Base-by-base conservation (phyloP, 1,140 invertebrate genomes). In the Sitophilus oryzae region DNA sequence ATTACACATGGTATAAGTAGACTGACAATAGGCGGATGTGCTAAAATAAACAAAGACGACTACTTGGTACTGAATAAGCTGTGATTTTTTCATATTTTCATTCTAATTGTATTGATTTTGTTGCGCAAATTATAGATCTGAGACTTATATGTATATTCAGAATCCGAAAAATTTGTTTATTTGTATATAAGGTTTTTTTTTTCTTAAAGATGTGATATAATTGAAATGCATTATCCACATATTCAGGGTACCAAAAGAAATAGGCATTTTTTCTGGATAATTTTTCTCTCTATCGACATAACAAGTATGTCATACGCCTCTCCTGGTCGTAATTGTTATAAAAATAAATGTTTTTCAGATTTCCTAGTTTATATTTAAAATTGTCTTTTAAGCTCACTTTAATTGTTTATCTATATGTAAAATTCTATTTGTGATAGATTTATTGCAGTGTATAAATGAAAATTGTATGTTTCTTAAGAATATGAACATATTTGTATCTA, bases 391-490 rank as follows among this genome's bases (percentile, higher is more conserved):
- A 49, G 46, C 46, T 49, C 46, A 49, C 46, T 49, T 49, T 36
- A 21, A 50, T 50, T 50, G 37, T 50, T 50, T 50, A 38, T 57
- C 48, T 59, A 52, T 43, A 55, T 54, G 37, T 50, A 59, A 58
- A 59, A 58, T 59, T 59, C 57, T 59, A 59, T 59, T 59, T 59
- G 57, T 59, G 57, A 59, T 59, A 59, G 57, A 55, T 55, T 59
- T 25, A 25, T 50, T 30, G 40, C 40, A 56, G 52, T 59, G 57
- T 55, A 59, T 59, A 59, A 59, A 59, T 55, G 51, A 54, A 59
- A 59, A 59, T 36, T 59, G 57, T 54, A 59, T 59, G 57, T 59
- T 59, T 59, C 57, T 59, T 59, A 55, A 59, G 41, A 38, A 59
- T 54, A 47, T 25, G 47, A 55, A 38, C 40, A 55, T 55, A 43